A percentile compares a stretch with the other conserved stretches of the same genome.
Evolutionary conservation across 2,888 invertebrate genomes (phyloP).

Genomic region (Carcina quercana): DNA sequence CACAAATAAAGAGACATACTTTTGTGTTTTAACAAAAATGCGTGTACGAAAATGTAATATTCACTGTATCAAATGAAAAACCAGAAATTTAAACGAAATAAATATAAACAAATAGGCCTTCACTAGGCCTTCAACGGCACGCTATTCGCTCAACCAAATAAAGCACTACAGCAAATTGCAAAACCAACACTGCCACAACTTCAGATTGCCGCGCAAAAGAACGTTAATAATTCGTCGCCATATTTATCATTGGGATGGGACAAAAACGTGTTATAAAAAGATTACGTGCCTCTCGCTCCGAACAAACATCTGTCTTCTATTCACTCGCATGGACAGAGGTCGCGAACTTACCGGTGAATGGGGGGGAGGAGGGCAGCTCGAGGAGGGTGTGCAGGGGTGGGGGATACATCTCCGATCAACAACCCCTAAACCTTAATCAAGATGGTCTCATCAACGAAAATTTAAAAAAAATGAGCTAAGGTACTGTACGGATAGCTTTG

Average conservation of each 20-base stretch:
- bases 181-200: no score
- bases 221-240: no score
- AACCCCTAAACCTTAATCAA: slow-evolving; percentile 62
- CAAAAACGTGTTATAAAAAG: no score
- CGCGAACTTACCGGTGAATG: slow-evolving; percentile 56
- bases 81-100: no score
- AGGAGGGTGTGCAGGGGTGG: slow-evolving; percentile 18
- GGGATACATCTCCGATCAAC: slow-evolving; percentile 49
- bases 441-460: slow-evolving; percentile 16
- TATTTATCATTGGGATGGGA: no score
- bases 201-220: no score
- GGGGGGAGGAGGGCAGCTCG: slow-evolving; percentile 37
- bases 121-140: neutral
- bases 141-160: no score
- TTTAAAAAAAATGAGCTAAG: neutral
- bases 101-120: neutral
- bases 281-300: slow-evolving; percentile 21
- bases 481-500: neutral
- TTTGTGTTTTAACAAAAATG: no score
- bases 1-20: no score
- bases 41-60: no score
- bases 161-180: no score
- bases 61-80: no score
- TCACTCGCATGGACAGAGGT: slow-evolving; percentile 50
- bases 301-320: slow-evolving; percentile 43